These are phyloP conservation scores for Pteropus rufus DNA, from an alignment of 2,797 vertebrate genomes.

Conservation along the genomic window DNA sequence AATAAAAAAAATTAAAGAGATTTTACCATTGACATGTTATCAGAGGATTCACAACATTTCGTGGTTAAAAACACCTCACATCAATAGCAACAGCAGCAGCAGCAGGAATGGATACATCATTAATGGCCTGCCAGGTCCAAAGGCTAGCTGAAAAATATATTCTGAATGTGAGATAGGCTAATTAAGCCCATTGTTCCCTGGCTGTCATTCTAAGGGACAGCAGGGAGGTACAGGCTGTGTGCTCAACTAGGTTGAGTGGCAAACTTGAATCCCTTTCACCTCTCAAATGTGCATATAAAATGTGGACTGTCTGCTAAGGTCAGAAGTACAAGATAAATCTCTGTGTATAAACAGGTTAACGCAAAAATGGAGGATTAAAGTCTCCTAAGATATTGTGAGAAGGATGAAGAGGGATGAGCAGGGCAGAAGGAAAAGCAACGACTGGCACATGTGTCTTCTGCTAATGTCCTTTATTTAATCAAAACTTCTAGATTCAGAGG, in stretches of 20 bases:
- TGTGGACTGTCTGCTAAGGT: background rate
- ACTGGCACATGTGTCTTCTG: background rate
- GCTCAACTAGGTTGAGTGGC: background rate
- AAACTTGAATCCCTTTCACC: background rate
- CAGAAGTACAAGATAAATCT: background rate
- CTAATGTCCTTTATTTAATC: background rate
- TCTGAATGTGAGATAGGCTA: slow-evolving; percentile 20
- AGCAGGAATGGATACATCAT: background rate
- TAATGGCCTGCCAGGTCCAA: background rate
- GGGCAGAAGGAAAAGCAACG: background rate
- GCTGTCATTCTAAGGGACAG: slow-evolving; percentile 10
- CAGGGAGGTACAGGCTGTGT: background rate
- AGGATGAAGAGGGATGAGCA: background rate
- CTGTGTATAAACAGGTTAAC: background rate
- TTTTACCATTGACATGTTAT: background rate
- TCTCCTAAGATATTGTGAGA: background rate
- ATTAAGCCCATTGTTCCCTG: background rate
- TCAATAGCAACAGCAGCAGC: background rate
- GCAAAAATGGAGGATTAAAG: background rate
- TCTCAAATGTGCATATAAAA: background rate
- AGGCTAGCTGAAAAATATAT: background rate
- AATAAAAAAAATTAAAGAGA: background rate
- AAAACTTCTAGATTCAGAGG: background rate
- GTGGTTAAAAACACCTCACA: background rate
- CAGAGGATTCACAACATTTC: slow-evolving; percentile 17